Conservation (phyloP, 2,888 invertebrate genomes). For the Pheosia gnoma region DNA sequence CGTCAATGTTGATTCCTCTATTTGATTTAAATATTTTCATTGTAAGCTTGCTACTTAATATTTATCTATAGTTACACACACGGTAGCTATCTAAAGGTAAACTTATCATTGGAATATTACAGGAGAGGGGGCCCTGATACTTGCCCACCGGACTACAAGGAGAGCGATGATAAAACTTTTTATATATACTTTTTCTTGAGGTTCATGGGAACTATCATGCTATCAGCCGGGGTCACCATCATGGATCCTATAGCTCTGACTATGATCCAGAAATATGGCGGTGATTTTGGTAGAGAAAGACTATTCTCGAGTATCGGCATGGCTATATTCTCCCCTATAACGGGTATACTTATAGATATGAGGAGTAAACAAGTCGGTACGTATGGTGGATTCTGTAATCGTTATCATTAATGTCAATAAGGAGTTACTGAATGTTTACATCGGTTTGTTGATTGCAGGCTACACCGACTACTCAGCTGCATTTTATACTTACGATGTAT, state of each 20-base stretch:
- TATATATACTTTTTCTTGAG: conserved; percentile 92
- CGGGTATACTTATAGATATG: conserved; percentile 91
- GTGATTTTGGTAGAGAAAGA: conserved; percentile 92
- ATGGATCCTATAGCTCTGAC: conserved; percentile 95
- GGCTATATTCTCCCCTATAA: conserved; percentile 92
- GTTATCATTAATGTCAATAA: conserved; percentile 76
- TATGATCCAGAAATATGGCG: conserved; percentile 92
- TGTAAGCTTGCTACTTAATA: conserved; percentile 46
- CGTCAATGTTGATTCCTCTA: conserved; percentile 31
- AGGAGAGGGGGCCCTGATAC: conserved; percentile 89
- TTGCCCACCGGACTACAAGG: conserved; percentile 91
- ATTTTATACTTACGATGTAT: conserved; percentile 91
- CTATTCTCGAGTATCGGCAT: conserved; percentile 92
- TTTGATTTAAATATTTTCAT: conserved; percentile 46
- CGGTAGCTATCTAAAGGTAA: conserved; percentile 48
- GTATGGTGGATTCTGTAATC: conserved; percentile 55
- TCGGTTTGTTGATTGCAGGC: conserved; percentile 80
- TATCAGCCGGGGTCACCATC: conserved; percentile 93
- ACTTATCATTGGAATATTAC: conserved; percentile 66
- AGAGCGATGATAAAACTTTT: conserved; percentile 90
- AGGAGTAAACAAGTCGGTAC: conserved; percentile 84
- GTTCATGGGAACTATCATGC: conserved; percentile 91
- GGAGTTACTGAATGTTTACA: conserved; percentile 57
- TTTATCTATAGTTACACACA: conserved; percentile 54
- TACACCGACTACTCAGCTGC: conserved; percentile 94